Evolutionary conservation across 2,113 vertebrate species (phyloP), one percentile per base, ranked within the genome.

Genomic region (Gymnogyps californianus): DNA sequence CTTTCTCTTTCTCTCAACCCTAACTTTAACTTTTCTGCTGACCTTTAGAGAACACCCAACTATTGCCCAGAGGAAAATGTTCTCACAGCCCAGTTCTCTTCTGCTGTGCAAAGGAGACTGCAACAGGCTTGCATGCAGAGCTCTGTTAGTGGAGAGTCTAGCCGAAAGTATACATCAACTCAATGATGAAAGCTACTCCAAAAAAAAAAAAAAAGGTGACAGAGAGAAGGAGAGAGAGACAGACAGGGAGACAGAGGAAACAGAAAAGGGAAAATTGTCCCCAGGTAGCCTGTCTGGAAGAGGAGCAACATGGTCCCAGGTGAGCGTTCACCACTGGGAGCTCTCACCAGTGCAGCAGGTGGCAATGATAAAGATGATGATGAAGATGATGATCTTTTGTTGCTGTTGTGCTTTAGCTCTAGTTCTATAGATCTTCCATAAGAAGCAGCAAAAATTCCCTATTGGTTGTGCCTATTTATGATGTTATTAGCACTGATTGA

Each of bases 141-240:
- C 14, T 85, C 25, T 61, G 14, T 46, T 42, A 59, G 44, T 36
- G 10, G 7, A 51, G 25, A 29, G 8, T 38, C 13, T 18, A 69
- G 25, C 1, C 0, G 4, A 38, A 17, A 77, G 16, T 9, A 57
- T 46, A 19, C 7, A 47, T 47, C 19, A 58, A 29, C 6, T 44
- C 2, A 3, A 38, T 28, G 69, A 52, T 64, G 20, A 44, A 84
- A 64, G 22, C 22, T 65, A 31, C 29, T 34, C 21, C 2, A 16
- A 32, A 38, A 58, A 11, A 34, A 34, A 26, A 4, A 44, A 82
- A 28, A 7, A 22, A 25, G 8, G 9, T 72, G 32, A 44, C 7
- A 49, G 55, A 47, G 9, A 40, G 16, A 29, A 1, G 21, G 16
- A 29, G 11, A 19, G 9, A 17, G 62, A 55, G 14, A 46, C 7